A percentile compares a stretch with the other conserved stretches of the same genome.
phyloP scores from a whole-genome alignment of 2,888 invertebrate species.

The Pterostichus madidus region DNA sequence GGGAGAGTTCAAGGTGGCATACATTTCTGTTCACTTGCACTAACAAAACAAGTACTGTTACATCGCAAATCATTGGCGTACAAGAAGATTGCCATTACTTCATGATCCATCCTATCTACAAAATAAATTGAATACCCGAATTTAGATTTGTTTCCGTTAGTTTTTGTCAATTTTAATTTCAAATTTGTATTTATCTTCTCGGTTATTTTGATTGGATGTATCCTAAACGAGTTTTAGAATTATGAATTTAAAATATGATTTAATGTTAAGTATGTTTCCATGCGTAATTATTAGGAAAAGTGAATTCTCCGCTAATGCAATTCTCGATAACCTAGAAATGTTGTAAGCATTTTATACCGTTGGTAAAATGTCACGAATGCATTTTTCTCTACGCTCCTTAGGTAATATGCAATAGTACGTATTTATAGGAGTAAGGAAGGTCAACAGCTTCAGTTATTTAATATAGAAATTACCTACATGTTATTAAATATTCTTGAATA shows the following conservation, averaged over 20 bases:
- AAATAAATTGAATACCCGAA: no score
- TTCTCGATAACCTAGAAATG: conserved; percentile 48
- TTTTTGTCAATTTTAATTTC: no score
- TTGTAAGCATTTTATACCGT: conserved; percentile 61
- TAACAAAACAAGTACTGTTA: conserved; percentile 13
- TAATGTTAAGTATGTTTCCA: no score
- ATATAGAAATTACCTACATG: conserved; percentile 61
- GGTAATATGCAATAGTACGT: conserved; percentile 64
- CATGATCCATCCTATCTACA: no score
- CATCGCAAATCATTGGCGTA: background rate
- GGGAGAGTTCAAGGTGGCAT: conserved; percentile 73
- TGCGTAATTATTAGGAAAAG: background rate
- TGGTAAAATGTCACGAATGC: conserved; percentile 70
- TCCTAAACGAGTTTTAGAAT: no score
- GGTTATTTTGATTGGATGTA: no score
- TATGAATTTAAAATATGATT: no score
- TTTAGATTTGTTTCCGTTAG: no score
- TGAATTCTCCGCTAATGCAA: conserved; percentile 30
- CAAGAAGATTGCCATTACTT: background rate
- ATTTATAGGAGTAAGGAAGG: conserved; percentile 65
- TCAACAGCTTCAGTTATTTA: conserved; percentile 66
- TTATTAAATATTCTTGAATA: conserved; percentile 30
- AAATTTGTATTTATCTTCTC: no score
- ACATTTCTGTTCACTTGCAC: conserved; percentile 69
- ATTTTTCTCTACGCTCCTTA: conserved; percentile 70